Evolutionary conservation across 2,888 invertebrate genomes (phyloP), one percentile per base, ranked within the genome.

Genomic region (Parascotia fuliginaria): DNA sequence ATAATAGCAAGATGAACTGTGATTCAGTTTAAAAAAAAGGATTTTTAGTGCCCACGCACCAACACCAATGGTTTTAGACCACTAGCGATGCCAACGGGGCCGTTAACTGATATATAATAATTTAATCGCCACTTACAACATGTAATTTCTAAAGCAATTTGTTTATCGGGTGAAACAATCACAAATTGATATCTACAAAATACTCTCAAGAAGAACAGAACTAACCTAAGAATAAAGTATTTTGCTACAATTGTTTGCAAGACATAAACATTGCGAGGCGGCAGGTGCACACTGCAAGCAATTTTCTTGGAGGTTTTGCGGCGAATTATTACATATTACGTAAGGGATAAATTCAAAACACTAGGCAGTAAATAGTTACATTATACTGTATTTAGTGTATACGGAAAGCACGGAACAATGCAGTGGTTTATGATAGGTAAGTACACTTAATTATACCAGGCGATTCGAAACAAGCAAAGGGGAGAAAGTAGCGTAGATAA

Each of bases 251-350:
- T 52, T 58, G 65, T 67, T 57, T 53, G 52, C 54, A 51, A 62
- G 49, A 65, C 60, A 69, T 72, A 75, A 69, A 59, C 63, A 70
- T 68, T 69, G 56, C 49, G 40, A 52, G 60, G 72, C 54, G 65
- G 66, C 81, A 80, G 79, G 78, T 67, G 67, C 65, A 74, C 42
- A 67, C 63, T 56, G 69, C 70, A 55, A 56, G 77, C 79, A 76
- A 79, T 80, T 74, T 73, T 59, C 67, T 61, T 61, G 61, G 66
- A 67, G 63, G 70, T 29, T 52, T 40, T 41, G n/a, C 36, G 39
- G 43, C 42, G 69, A 74, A 71, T 71, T 65, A 68, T 70, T 68
- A 60, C 59, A 65, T 62, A 59, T 70, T 71, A 66, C 60, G 60
- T 61, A 52, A 57, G 55, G 52, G 62, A 70, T 71, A 65, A 66